phyloP scores from a whole-genome alignment of 2,113 vertebrate genomes.

The Xiphophorus hellerii region DNA sequence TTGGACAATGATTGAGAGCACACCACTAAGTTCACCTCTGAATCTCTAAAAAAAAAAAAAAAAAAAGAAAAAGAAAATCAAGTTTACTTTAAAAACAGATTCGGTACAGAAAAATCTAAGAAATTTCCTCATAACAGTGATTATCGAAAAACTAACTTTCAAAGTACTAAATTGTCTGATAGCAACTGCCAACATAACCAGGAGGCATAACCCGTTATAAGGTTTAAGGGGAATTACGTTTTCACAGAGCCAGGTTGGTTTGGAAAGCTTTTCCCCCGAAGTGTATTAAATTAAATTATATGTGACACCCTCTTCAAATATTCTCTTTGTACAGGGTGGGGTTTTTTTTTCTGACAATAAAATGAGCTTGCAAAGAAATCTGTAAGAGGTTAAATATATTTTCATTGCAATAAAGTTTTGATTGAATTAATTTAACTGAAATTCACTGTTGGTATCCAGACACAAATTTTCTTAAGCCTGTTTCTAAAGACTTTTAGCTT shows the following conservation, averaged over 20 bases:
- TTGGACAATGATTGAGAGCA: no score
- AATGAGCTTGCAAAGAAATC: background rate
- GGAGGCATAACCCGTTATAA: background rate
- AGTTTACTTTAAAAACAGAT: no score
- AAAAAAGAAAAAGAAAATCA: no score
- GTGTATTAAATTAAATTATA: background rate
- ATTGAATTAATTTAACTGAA: background rate
- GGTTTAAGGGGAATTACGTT: background rate
- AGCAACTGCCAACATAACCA: background rate
- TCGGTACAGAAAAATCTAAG: no score
- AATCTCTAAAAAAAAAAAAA: no score
- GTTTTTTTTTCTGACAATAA: background rate
- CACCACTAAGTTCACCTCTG: no score
- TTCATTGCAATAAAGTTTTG: background rate
- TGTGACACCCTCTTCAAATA: background rate
- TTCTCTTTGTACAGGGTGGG: background rate
- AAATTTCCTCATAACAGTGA: no score
- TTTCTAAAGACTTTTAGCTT: slow-evolving; percentile 7
- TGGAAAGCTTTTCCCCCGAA: background rate
- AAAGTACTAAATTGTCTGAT: background rate
- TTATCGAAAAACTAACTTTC: no score
- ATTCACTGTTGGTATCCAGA: background rate
- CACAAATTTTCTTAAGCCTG: slow-evolving; percentile 4
- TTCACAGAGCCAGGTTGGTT: background rate
- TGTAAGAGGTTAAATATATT: background rate